Conservation (phyloP, 1,140 invertebrate species). For the Globodera ellingtonae region DNA sequence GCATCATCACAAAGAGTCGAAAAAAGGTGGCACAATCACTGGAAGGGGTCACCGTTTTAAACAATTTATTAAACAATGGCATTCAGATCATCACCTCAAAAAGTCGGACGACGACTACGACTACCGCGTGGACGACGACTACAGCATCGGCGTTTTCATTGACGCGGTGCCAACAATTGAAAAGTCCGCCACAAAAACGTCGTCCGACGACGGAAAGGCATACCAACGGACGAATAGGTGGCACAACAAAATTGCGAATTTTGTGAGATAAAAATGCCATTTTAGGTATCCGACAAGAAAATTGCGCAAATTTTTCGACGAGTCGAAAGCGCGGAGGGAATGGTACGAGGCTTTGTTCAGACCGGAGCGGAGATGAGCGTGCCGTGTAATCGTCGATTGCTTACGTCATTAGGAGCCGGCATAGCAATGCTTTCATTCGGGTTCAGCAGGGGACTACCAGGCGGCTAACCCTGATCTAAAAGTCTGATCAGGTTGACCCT, state of each 20-base stretch:
- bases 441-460: no score
- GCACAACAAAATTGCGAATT: not conserved
- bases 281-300: not conserved
- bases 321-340: not conserved
- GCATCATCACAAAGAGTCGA: not conserved
- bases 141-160: slow-evolving; percentile 29
- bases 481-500: no score
- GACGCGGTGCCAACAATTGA: slow-evolving; percentile 15
- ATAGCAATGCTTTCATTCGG: no score
- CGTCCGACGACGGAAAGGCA: not conserved
- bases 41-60: not conserved
- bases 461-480: no score
- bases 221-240: not conserved
- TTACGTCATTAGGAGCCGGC: not conserved
- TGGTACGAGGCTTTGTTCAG: not conserved
- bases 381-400: not conserved
- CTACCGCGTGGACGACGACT: slow-evolving; percentile 20
- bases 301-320: slow-evolving; percentile 2
- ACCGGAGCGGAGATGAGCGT: not conserved
- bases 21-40: not conserved
- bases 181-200: not conserved
- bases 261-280: not conserved
- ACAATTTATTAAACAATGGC: no score
- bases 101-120: not conserved
- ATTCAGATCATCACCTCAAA: not conserved